phyloP scores from a whole-genome alignment of 2,113 vertebrate genomes.

The Paramisgurnus dabryanus region DNA sequence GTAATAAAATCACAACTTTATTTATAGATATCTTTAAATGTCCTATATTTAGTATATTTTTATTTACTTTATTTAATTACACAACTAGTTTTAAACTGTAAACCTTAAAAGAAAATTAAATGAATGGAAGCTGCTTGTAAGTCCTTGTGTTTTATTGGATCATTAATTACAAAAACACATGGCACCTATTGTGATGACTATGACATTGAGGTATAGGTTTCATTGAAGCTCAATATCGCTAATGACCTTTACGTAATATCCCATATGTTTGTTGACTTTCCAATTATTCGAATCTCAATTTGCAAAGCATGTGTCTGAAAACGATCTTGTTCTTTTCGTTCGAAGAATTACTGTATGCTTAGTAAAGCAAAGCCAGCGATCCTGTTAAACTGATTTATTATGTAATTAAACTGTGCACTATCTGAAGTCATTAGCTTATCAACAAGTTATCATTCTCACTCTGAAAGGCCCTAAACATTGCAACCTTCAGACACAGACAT shows the following conservation, averaged over 20 bases:
- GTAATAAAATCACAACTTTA: too few species aligned
- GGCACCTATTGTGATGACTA: neutral
- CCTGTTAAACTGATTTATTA: constrained; percentile 44
- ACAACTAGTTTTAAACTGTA: too few species aligned
- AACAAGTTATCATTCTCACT: constrained; percentile 39
- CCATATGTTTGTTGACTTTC: constrained; percentile 11
- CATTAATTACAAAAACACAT: neutral
- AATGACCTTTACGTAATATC: neutral
- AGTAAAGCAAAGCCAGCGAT: constrained; percentile 6
- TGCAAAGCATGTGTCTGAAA: neutral
- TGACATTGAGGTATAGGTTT: neutral
- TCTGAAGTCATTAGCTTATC: constrained; percentile 38
- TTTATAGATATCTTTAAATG: too few species aligned
- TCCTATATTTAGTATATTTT: too few species aligned
- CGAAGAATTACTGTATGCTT: neutral
- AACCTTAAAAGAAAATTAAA: too few species aligned
- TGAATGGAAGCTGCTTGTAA: neutral
- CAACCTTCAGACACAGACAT: constrained; percentile 27
- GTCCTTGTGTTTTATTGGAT: neutral
- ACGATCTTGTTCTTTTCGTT: neutral
- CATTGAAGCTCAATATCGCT: neutral
- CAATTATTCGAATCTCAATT: neutral
- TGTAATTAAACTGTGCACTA: constrained; percentile 31
- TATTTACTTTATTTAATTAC: too few species aligned
- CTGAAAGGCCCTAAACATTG: constrained; percentile 27